A percentile compares a stretch with the other conserved stretches of the same genome.
phyloP scores from a whole-genome alignment of 2,113 vertebrate species.

The Prietella phreatophila region DNA sequence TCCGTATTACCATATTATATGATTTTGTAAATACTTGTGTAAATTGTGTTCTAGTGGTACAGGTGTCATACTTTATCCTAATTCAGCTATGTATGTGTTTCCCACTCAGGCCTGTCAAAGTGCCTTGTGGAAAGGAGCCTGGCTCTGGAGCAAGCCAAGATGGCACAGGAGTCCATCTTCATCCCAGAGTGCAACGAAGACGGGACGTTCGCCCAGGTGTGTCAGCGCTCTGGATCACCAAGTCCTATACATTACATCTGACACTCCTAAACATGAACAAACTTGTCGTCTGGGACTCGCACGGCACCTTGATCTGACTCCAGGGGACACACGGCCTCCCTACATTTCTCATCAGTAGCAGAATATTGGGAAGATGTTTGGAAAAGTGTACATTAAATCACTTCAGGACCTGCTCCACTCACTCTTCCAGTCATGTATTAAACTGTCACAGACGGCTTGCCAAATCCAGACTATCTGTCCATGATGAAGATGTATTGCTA shows the following conservation, averaged over 20 bases:
- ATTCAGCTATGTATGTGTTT: slow-evolving; percentile 37
- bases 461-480: slow-evolving; percentile 35
- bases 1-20: not conserved
- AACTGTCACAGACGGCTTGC: slow-evolving; percentile 29
- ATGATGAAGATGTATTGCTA: slow-evolving; percentile 21
- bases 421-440: slow-evolving; percentile 19
- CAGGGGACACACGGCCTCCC: slow-evolving; percentile 3
- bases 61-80: not conserved
- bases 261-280: slow-evolving; percentile 11
- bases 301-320: not conserved
- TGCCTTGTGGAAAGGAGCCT: slow-evolving; percentile 87
- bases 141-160: slow-evolving; percentile 87
- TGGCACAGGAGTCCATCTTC: slow-evolving; percentile 92
- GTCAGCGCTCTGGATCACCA: slow-evolving; percentile 22
- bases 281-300: slow-evolving; percentile 7
- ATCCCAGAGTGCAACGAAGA: slow-evolving; percentile 95
- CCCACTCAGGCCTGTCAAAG: slow-evolving; percentile 91
- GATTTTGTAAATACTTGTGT: not conserved
- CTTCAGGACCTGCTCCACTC: slow-evolving; percentile 26
- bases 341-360: slow-evolving; percentile 40
- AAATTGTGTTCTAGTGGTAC: not conserved
- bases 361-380: slow-evolving; percentile 25
- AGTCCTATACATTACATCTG: slow-evolving; percentile 16
- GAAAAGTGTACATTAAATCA: slow-evolving; percentile 32
- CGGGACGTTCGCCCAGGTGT: slow-evolving; percentile 92